Conservation (phyloP, 1,140 invertebrate species). For the Drosophila bifasciata region DNA sequence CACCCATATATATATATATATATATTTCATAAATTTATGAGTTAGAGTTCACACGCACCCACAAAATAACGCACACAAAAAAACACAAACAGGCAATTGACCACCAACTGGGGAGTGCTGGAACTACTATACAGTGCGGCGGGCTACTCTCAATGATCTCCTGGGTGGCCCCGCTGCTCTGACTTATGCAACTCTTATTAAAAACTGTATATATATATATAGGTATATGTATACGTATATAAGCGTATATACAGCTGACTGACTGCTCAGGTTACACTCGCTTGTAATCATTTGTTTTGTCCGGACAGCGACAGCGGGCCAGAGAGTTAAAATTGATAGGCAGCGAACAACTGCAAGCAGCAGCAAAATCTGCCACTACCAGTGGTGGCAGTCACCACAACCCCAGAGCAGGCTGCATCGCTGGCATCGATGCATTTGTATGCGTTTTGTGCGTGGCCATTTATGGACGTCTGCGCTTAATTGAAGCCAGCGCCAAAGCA, state of each 20-base stretch:
- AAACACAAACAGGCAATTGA: slow-evolving; percentile 38
- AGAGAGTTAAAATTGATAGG: slow-evolving; percentile 72
- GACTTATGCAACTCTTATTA: slow-evolving; percentile 74
- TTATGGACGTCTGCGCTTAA: slow-evolving; percentile 79
- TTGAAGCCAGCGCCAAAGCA: slow-evolving; percentile 71
- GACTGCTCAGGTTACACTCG: slow-evolving; percentile 75
- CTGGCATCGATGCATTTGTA: slow-evolving; percentile 8
- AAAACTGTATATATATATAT: slow-evolving; percentile 61
- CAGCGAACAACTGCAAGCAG: slow-evolving; percentile 59
- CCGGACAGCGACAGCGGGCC: slow-evolving; percentile 61
- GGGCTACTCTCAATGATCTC: slow-evolving; percentile 36
- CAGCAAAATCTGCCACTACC: slow-evolving; percentile 1
- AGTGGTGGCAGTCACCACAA: slow-evolving; percentile 19
- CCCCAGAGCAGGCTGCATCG: neutral
- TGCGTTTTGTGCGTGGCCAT: slow-evolving; percentile 52
- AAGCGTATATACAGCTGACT: neutral
- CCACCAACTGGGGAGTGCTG: slow-evolving; percentile 55
- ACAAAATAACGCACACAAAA: slow-evolving; percentile 42
- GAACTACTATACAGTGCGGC: slow-evolving; percentile 20
- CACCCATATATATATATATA: slow-evolving; percentile 4
- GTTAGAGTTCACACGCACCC: slow-evolving; percentile 74
- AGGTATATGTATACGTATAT: slow-evolving; percentile 8
- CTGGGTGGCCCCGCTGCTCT: slow-evolving; percentile 50
- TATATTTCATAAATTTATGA: slow-evolving; percentile 60
- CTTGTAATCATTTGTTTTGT: slow-evolving; percentile 77